A percentile compares a stretch with the other conserved stretches of the same genome.
Conservation (phyloP, 2,888 invertebrate genomes). For the Ferrisia virgata region DNA sequence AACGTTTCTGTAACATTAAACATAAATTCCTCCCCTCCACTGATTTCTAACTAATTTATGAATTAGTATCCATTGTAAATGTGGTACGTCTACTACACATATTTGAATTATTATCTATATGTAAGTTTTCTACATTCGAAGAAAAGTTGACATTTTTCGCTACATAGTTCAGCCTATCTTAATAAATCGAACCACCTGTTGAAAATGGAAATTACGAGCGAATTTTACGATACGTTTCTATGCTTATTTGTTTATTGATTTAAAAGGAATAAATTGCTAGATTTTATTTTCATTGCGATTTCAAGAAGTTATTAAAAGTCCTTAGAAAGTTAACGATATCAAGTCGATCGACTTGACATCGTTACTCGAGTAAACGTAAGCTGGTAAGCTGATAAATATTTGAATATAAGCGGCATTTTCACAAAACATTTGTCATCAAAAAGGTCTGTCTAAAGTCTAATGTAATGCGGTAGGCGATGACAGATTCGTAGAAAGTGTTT, state of each 20-base stretch:
- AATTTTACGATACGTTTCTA: conserved; percentile 40
- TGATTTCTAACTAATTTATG: no score
- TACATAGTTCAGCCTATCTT: no score
- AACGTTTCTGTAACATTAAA: no score
- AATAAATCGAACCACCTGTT: not conserved
- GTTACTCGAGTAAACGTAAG: no score
- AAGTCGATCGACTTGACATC: no score
- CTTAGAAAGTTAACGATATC: not conserved
- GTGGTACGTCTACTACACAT: no score
- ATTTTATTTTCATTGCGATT: conserved; percentile 25
- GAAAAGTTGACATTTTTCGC: no score
- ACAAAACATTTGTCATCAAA: not conserved
- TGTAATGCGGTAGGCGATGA: not conserved
- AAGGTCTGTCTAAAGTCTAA: not conserved
- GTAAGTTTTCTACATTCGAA: no score
- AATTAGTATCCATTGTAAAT: no score
- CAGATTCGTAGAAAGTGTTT: not conserved
- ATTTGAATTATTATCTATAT: no score
- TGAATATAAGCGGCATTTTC: not conserved
- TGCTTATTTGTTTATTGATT: not conserved
- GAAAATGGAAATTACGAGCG: conserved; percentile 25
- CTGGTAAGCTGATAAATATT: not conserved
- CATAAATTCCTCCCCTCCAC: no score
- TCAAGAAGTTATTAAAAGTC: not conserved
- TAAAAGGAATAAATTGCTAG: conserved; percentile 43